phyloP scores from a whole-genome alignment of 2,797 vertebrate genomes.

The Phrynocephalus vlangalii region DNA sequence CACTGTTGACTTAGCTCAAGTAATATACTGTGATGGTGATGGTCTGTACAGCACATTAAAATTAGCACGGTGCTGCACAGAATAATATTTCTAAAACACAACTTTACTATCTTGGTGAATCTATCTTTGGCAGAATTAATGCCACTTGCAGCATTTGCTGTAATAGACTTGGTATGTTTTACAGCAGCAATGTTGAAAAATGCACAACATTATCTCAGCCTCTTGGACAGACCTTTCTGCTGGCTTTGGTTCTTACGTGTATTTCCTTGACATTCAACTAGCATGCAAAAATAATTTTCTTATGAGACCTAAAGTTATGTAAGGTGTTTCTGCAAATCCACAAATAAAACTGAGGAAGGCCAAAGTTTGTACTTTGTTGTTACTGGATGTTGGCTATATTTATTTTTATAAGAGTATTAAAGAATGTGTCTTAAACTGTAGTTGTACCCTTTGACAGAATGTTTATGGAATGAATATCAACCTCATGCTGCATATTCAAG shows the following conservation, averaged over 20 bases:
- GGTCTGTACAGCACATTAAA: neutral
- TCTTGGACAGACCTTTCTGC: neutral
- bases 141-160: neutral
- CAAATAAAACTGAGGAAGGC: constrained; percentile 59
- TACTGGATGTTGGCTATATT: constrained; percentile 51
- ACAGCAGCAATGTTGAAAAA: neutral
- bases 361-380: constrained; percentile 46
- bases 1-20: neutral
- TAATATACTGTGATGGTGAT: neutral
- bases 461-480: constrained; percentile 28
- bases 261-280: constrained; percentile 45
- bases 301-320: constrained; percentile 53
- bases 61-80: neutral
- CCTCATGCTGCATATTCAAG: constrained; percentile 25
- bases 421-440: constrained; percentile 51
- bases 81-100: neutral
- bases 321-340: neutral
- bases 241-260: neutral
- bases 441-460: neutral
- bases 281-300: constrained; percentile 40
- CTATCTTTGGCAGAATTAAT: neutral
- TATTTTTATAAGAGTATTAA: constrained; percentile 54
- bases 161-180: neutral
- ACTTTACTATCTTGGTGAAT: neutral
- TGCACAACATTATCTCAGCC: neutral